Evolutionary conservation across 1,140 invertebrate species (phyloP).

Genomic region (Pissodes strobi): DNA sequence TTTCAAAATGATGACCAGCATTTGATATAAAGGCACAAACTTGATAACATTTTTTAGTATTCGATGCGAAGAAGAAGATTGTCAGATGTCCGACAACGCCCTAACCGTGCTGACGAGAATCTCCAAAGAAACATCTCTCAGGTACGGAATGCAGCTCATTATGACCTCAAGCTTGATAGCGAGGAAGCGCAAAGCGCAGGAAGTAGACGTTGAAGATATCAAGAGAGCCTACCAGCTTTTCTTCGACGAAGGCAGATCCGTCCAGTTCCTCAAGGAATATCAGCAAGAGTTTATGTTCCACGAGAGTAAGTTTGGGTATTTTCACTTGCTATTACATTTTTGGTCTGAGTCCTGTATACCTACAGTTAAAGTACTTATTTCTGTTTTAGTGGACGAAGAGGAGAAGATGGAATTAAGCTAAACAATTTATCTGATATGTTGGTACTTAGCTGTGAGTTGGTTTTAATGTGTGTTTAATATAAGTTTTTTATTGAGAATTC

Average conservation of each 20-base stretch:
- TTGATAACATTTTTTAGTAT: conserved; percentile 49
- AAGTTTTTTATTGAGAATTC: background rate
- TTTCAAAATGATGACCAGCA: too few species aligned
- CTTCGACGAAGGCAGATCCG: conserved; percentile 89
- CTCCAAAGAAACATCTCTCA: conserved; percentile 88
- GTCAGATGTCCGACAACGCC: conserved; percentile 92
- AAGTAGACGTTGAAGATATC: conserved; percentile 90
- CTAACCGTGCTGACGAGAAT: conserved; percentile 90
- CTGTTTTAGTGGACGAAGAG: conserved; percentile 24
- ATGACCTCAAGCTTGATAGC: conserved; percentile 92
- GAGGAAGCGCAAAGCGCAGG: conserved; percentile 77
- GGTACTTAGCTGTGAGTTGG: background rate
- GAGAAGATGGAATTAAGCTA: conserved; percentile 31
- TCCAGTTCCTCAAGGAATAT: conserved; percentile 93
- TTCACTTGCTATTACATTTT: background rate
- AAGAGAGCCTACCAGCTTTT: conserved; percentile 95
- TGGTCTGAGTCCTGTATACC: too few species aligned
- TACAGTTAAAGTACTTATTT: background rate
- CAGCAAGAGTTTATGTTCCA: conserved; percentile 96
- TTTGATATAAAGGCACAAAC: too few species aligned
- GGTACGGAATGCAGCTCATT: conserved; percentile 99
- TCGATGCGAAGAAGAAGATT: conserved; percentile 95
- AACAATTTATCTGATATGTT: background rate
- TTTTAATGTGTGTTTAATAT: background rate
- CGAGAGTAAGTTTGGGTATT: conserved; percentile 55